Percentiles rank a stretch among this genome's conserved stretches.
phyloP scores from a whole-genome alignment of 2,888 invertebrate species.

The Dolichomitus sp. region DNA sequence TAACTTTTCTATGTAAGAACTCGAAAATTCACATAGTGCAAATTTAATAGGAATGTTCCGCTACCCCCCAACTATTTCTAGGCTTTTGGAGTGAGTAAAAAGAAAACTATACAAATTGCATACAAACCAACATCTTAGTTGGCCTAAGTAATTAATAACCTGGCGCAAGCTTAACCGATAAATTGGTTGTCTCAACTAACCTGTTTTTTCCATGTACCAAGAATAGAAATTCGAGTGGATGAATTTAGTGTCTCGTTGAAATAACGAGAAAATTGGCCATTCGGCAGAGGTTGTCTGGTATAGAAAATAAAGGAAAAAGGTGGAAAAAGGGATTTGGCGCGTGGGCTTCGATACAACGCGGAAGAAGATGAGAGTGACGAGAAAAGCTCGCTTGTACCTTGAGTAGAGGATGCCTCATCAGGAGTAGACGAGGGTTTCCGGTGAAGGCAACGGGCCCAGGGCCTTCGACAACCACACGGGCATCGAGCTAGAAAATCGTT shows the following conservation, averaged over 20 bases:
- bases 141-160: no score
- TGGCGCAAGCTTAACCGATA: no score
- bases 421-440: conserved; percentile 48
- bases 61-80: no score
- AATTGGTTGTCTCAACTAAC: no score
- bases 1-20: no score
- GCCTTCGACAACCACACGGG: conserved; percentile 26
- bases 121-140: no score
- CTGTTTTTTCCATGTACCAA: no score
- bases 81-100: no score
- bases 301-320: conserved; percentile 23
- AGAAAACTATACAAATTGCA: no score
- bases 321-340: conserved; percentile 44
- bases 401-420: conserved; percentile 22
- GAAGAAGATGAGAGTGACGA: conserved; percentile 11
- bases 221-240: conserved; percentile 15
- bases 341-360: neutral
- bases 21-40: no score
- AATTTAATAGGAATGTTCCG: no score
- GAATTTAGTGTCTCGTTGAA: conserved; percentile 8
- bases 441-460: conserved; percentile 31
- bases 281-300: neutral
- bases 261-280: conserved; percentile 18
- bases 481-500: conserved; percentile 77
- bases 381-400: conserved; percentile 13